phyloP scores from a whole-genome alignment of 1,140 invertebrate species.

The Vollenhovia emeryi region DNA sequence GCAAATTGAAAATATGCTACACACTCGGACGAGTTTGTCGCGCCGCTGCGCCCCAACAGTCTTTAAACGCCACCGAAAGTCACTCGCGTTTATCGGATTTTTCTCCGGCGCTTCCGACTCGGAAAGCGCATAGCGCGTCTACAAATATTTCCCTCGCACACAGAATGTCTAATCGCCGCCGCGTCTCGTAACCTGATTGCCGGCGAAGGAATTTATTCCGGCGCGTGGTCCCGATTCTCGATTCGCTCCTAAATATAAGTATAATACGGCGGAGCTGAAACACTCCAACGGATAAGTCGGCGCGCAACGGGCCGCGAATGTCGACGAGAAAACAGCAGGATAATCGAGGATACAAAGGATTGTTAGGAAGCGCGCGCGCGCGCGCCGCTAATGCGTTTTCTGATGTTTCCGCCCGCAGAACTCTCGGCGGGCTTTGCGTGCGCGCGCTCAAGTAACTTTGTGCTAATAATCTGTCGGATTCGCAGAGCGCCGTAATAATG shows the following conservation, averaged over 20 bases:
- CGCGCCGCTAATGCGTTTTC: constrained; percentile 47
- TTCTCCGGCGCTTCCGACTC: neutral
- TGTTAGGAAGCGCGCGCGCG: constrained; percentile 11
- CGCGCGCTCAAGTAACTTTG: constrained; percentile 37
- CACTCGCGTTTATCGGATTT: neutral
- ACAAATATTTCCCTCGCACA: neutral
- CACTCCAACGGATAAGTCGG: neutral
- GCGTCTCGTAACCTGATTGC: too few species aligned
- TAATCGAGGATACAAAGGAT: constrained; percentile 44
- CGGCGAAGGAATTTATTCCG: neutral
- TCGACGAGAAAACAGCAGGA: neutral
- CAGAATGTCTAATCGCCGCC: neutral
- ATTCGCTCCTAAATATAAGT: neutral
- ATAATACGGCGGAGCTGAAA: neutral
- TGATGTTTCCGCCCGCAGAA: constrained; percentile 26
- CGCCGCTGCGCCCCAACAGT: neutral
- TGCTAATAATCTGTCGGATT: constrained; percentile 51
- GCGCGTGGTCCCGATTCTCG: neutral
- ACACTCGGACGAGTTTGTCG: neutral
- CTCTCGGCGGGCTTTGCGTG: constrained; percentile 21
- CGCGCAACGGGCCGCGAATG: constrained; percentile 23
- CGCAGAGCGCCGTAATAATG: constrained; percentile 26
- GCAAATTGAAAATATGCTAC: neutral
- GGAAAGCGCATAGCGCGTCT: neutral
- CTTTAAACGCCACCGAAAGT: neutral